These are phyloP conservation scores for Urocynchramus pylzowi DNA, from an alignment of 2,113 vertebrate species.

Conservation along the genomic window DNA sequence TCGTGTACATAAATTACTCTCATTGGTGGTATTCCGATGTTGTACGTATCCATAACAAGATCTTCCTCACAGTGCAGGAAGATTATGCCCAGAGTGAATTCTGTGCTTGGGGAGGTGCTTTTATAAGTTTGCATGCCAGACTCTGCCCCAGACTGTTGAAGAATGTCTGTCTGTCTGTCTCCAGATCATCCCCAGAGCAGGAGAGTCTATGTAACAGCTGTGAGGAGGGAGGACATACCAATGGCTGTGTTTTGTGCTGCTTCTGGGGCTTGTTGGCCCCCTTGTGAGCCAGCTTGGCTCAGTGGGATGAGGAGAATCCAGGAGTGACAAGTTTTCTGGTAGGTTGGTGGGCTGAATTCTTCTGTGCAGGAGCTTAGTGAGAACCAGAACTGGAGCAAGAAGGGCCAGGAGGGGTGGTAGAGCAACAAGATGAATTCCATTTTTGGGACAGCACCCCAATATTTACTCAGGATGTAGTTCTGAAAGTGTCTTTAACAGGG, in stretches of 20 bases:
- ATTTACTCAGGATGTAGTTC: not conserved
- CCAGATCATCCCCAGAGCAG: not conserved
- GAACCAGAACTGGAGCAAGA: not conserved
- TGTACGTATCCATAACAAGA: not conserved
- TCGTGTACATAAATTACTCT: not conserved
- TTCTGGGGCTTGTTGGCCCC: not conserved
- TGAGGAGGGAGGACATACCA: not conserved
- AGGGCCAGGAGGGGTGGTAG: not conserved
- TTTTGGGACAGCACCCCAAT: not conserved
- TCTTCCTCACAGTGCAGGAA: not conserved
- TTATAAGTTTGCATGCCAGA: not conserved
- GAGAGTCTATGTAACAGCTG: not conserved
- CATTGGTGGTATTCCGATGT: not conserved
- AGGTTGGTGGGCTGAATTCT: not conserved
- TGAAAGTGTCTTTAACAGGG: not conserved
- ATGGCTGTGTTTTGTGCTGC: not conserved
- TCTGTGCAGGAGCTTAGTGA: not conserved
- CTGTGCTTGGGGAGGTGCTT: not conserved
- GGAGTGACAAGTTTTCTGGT: not conserved
- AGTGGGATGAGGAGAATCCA: not conserved
- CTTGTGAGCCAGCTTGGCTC: not conserved
- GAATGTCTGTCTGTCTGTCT: not conserved
- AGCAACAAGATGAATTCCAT: not conserved
- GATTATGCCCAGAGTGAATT: not conserved
- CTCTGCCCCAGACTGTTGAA: not conserved